Evolutionary conservation across 2,888 invertebrate species (phyloP), one percentile per base, ranked within the genome.

Genomic region (Aspidapion aeneum): DNA sequence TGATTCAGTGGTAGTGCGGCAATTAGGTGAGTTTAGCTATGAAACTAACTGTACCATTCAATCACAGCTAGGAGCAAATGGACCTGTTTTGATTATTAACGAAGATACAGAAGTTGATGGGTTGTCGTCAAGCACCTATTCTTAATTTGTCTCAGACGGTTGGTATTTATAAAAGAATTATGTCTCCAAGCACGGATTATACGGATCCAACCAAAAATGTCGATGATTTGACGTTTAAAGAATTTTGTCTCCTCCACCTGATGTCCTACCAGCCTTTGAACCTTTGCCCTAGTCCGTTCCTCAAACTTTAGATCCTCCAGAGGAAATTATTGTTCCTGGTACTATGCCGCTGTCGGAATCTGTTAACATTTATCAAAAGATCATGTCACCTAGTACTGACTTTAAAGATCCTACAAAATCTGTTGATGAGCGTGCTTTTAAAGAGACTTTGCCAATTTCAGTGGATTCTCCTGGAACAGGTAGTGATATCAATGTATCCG

Each of bases 321-420:
- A 73, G 64, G 70, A 76, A 69, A n/a, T n/a, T n/a, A n/a, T n/a
- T 68, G 60, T 70, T 69, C 66, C 73, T 67, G 75, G 73, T 64
- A 62, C 74, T 52, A 73, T 74, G 66, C 73, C 75, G 66, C 70
- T 74, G 67, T 73, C 72, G 17, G 76, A 77, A 69, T 75, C 76
- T 3, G 74, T 79, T 55, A 77, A 78, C 64, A 78, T 79, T 59
- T 78, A 77, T 63, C 74, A 79, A 61, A 78, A 77, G 66, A 78
- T 79, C 61, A 66, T 79, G 22, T 73, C 74, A 5, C 75, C 78
- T 2, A 72, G 70, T 51, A 74, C 72, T 62, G 35, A 52, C 19
- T 12, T 21, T 58, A 35, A 12, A 35, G 35, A 35, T 35, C 35
- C 35, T 35, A 35, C 5, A 35, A 35, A 35, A 35, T 7, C 35